Conservation (phyloP, 2,113 vertebrate species). For the Sander lucioperca region DNA sequence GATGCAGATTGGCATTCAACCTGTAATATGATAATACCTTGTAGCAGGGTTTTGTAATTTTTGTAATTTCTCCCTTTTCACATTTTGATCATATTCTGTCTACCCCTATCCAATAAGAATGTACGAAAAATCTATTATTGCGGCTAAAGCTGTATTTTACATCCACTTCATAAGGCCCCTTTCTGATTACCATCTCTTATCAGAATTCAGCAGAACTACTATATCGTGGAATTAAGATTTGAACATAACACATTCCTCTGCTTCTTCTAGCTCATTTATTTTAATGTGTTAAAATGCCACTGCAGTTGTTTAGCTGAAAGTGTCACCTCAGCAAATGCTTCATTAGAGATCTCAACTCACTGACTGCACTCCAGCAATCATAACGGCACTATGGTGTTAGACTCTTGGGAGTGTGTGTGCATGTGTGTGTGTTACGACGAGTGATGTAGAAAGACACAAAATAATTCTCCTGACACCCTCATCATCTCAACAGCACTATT, state of each 20-base stretch:
- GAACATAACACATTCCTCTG: slow-evolving; percentile 34
- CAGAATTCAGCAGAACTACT: slow-evolving; percentile 21
- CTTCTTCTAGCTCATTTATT: slow-evolving; percentile 60
- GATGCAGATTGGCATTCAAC: neutral
- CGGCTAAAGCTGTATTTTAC: slow-evolving; percentile 1
- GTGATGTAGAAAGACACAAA: slow-evolving; percentile 10
- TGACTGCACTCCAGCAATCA: slow-evolving; percentile 43
- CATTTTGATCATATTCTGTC: neutral
- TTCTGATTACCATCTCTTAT: slow-evolving; percentile 27
- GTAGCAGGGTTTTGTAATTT: neutral
- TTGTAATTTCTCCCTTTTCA: neutral
- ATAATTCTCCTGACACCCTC: slow-evolving; percentile 17
- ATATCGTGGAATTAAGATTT: slow-evolving; percentile 42
- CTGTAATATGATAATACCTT: slow-evolving; percentile 3
- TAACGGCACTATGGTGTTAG: slow-evolving; percentile 14
- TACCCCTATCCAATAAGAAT: neutral
- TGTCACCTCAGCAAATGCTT: slow-evolving; percentile 76
- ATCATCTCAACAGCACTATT: slow-evolving; percentile 27
- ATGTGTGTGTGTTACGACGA: slow-evolving; percentile 9
- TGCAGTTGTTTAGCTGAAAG: slow-evolving; percentile 43
- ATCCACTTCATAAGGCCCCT: neutral
- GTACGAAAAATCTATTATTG: slow-evolving; percentile 9
- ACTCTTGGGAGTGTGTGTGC: slow-evolving; percentile 37
- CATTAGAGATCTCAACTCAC: slow-evolving; percentile 65
- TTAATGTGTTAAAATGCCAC: slow-evolving; percentile 62